Evolutionary conservation across 2,113 vertebrate genomes (phyloP).

Genomic region (Hippopotamus amphibius): DNA sequence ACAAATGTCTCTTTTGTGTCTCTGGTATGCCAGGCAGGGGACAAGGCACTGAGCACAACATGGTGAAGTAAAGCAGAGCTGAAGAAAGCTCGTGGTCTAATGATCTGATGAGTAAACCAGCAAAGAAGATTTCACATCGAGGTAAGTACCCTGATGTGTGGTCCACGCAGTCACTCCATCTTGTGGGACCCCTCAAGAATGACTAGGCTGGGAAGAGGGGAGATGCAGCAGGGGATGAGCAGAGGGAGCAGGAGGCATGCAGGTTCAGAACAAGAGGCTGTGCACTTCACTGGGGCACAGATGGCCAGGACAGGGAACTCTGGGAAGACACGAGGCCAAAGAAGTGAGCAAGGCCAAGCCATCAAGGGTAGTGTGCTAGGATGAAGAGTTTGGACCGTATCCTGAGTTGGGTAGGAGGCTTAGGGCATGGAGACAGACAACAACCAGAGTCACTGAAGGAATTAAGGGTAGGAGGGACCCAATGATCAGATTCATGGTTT

Average conservation of each 20-base stretch:
- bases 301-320: not conserved
- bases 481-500: not conserved
- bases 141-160: not conserved
- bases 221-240: not conserved
- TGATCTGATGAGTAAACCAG: not conserved
- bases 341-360: not conserved
- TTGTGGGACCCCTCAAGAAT: not conserved
- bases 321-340: not conserved
- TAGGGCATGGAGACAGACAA: not conserved
- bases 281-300: accelerated
- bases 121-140: not conserved
- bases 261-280: not conserved
- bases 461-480: no score
- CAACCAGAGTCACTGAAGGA: not conserved
- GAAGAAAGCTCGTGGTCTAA: not conserved
- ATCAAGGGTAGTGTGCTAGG: not conserved
- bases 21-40: not conserved
- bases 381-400: not conserved
- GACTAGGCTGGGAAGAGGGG: not conserved
- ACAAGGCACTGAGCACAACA: not conserved
- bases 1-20: not conserved
- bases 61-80: not conserved
- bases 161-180: not conserved
- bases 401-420: not conserved
- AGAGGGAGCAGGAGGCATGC: not conserved